These are phyloP conservation scores for Origma solitaria DNA, from an alignment of 2,113 vertebrate species.

Conservation along the genomic window DNA sequence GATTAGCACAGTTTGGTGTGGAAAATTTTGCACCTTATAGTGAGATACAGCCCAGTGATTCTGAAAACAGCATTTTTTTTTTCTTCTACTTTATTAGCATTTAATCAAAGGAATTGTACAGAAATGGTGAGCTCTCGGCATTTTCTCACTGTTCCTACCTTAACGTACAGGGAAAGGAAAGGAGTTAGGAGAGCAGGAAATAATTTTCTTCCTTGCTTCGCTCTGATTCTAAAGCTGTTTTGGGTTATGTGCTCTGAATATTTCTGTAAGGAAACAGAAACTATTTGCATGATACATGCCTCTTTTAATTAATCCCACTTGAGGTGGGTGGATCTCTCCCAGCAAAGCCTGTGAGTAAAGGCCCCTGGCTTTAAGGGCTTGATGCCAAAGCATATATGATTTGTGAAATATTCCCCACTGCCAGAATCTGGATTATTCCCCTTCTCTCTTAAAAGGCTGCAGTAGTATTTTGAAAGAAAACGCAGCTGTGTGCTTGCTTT, in stretches of 20 bases:
- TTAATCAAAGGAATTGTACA: neutral
- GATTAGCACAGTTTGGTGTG: neutral
- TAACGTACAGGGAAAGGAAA: neutral
- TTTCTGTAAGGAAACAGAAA: conserved; percentile 60
- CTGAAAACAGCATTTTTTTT: neutral
- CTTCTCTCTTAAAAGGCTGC: conserved; percentile 11
- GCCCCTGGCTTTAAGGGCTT: conserved; percentile 40
- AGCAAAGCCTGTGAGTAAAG: conserved; percentile 36
- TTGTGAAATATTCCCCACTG: conserved; percentile 13
- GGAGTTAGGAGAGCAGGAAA: conserved; percentile 32
- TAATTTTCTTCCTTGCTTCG: conserved; percentile 10
- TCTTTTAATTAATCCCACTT: conserved; percentile 70
- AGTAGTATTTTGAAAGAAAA: conserved; percentile 51
- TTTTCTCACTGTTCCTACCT: neutral
- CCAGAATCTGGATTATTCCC: conserved; percentile 16
- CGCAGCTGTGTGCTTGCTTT: neutral
- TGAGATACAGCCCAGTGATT: neutral
- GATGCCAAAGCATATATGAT: conserved; percentile 44
- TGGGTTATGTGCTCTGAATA: conserved; percentile 54
- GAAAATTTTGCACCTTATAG: neutral
- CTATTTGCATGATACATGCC: conserved; percentile 43
- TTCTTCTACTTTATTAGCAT: neutral
- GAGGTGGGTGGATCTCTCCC: conserved; percentile 53
- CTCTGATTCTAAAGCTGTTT: conserved; percentile 53
- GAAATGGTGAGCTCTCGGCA: neutral